These are phyloP conservation scores for Zapornia atra DNA, from an alignment of 2,113 vertebrate species.

Conservation along the genomic window DNA sequence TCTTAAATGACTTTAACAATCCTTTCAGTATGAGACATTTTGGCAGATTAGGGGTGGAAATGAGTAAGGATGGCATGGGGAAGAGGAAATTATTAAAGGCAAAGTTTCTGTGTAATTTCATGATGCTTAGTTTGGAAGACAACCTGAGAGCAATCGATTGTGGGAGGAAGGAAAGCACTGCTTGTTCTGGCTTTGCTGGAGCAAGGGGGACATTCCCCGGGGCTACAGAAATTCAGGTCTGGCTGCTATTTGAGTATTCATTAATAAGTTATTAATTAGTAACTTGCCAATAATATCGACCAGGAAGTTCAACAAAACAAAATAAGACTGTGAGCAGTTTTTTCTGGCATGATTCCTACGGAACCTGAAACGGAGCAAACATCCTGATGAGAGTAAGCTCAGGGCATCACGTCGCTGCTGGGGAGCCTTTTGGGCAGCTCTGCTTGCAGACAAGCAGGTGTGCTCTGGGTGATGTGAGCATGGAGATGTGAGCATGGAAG, in stretches of 20 bases:
- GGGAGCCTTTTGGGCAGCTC: not conserved
- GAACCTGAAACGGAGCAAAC: not conserved
- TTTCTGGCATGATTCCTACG: not conserved
- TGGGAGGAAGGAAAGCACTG: not conserved
- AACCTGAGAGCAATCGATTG: not conserved
- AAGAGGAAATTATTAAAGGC: not conserved
- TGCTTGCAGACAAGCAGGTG: not conserved
- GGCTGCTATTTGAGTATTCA: not conserved
- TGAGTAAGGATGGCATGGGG: not conserved
- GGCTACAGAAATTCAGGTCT: not conserved
- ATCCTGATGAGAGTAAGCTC: not conserved
- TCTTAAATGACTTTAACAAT: not conserved
- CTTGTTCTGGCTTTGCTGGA: not conserved
- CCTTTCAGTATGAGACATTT: not conserved
- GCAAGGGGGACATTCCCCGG: not conserved
- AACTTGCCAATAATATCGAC: not conserved
- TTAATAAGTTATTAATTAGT: constrained; percentile 18
- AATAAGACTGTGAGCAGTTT: not conserved
- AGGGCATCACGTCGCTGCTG: not conserved
- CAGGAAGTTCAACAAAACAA: not conserved
- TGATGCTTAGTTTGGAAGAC: not conserved
- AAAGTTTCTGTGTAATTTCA: not conserved
- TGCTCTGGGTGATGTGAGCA: not conserved
- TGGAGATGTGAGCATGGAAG: fast-evolving
- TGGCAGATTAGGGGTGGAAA: not conserved